phyloP scores from a whole-genome alignment of 2,797 vertebrate species.

The Paratrypauchen microcephalus region DNA sequence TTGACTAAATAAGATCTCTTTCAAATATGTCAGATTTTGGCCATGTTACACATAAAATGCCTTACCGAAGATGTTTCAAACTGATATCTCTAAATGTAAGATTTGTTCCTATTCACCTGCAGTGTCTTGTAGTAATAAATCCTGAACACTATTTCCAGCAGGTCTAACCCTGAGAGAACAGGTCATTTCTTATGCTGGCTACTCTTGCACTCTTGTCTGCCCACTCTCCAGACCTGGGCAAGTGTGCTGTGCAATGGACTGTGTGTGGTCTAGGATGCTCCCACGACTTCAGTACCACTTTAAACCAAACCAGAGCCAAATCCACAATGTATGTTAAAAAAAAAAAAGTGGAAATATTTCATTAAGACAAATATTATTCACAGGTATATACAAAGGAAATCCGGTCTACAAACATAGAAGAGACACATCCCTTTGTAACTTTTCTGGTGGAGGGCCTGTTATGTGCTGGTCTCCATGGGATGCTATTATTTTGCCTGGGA shows the following conservation, averaged over 20 bases:
- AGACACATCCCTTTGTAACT: slow-evolving; percentile 17
- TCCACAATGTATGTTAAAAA: slow-evolving; percentile 60
- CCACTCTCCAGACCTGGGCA: slow-evolving; percentile 44
- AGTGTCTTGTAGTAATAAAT: no score
- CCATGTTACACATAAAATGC: no score
- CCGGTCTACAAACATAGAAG: slow-evolving; percentile 23
- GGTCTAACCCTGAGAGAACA: not conserved
- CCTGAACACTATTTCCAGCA: not conserved
- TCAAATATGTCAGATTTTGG: no score
- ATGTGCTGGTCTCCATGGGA: no score
- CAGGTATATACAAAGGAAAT: slow-evolving; percentile 48
- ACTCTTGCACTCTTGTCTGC: slow-evolving; percentile 40
- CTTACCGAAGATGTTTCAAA: no score
- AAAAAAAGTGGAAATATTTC: slow-evolving; percentile 55
- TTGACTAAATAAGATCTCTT: no score
- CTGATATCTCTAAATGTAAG: no score
- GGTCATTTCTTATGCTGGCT: not conserved
- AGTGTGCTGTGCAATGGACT: slow-evolving; percentile 45
- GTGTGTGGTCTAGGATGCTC: slow-evolving; percentile 72
- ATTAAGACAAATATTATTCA: slow-evolving; percentile 56
- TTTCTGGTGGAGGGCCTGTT: no score
- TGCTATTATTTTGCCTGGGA: no score
- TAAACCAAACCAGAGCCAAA: slow-evolving; percentile 55
- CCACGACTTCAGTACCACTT: slow-evolving; percentile 49
- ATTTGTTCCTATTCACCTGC: no score